phyloP scores from a whole-genome alignment of 1,140 invertebrate genomes.

The Idris sp. region DNA sequence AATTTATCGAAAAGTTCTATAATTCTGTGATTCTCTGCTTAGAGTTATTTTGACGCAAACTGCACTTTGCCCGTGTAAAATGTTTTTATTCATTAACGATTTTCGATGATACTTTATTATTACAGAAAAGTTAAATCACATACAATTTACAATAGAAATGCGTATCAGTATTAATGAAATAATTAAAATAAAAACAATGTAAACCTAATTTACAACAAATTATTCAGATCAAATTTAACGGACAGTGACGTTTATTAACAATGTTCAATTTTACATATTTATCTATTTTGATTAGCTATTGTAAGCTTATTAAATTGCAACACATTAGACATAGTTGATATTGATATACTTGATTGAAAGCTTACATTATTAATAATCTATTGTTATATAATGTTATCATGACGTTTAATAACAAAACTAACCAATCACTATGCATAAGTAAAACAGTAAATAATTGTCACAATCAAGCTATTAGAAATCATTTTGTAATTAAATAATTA shows the following conservation, averaged over 20 bases:
- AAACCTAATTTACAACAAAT: no score
- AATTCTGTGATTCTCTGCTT: not conserved
- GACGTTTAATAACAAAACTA: no score
- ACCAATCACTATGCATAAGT: constrained; percentile 5
- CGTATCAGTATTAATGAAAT: no score
- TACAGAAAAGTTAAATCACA: no score
- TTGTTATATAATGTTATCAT: not conserved
- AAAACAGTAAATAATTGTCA: constrained; percentile 21
- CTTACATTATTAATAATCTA: constrained; percentile 9
- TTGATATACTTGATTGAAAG: constrained; percentile 12
- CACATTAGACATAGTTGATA: not conserved
- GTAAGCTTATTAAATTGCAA: constrained; percentile 1
- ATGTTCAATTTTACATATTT: no score
- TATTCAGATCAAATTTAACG: no score
- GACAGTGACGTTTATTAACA: no score
- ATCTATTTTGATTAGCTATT: no score
- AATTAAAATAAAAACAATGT: no score
- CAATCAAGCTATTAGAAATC: constrained; percentile 13
- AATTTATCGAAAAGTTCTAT: constrained; percentile 29
- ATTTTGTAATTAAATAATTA: constrained; percentile 21
- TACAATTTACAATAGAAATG: no score
- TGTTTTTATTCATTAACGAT: no score
- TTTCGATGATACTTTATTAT: no score
- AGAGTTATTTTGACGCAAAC: constrained; percentile 13
- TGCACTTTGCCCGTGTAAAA: constrained; percentile 2